Base-by-base conservation (phyloP, 2,888 invertebrate species). In the Drosophila subquinaria region DNA sequence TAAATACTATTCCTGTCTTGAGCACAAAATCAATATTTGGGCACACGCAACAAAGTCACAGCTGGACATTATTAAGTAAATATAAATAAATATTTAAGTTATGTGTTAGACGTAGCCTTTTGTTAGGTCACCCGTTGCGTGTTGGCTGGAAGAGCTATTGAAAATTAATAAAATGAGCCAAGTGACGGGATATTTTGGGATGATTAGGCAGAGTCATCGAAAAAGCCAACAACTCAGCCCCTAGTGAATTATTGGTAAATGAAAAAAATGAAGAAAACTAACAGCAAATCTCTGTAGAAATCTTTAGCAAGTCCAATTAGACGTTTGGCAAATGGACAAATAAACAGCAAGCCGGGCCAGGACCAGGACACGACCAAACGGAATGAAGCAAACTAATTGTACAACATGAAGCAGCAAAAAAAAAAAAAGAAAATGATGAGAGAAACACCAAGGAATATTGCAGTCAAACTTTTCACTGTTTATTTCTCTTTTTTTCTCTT, bases 241-340 rank as follows among this genome's bases (percentile, higher is more conserved):
- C 33, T 30, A 38, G 64, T 67, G 56, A 71, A 76, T 82, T 82
- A 78, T 85, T 79, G 42, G 76, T 64, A 62, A 69, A 47, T 62
- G 71, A 65, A 56, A 36, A 65, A 62, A 62, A 50, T 40, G 20
- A 55, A 50, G 50, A 35, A 56, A 65, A 52, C 71, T 69, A 60
- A 57, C 69, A 55, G 51, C 65, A 89, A 89, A 87, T 89, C 86
- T 87, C 86, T 81, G 86, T 82, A 69, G 83, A 86, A 87, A 87
- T 89, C 90, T 89, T 88, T 74, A 75, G 79, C 81, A 86, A 87
- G 86, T 89, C 86, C 86, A 87, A 87, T 87, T 87, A 87, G 86
- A 88, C 83, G 76, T 80, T 85, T 82, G 81, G 79, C 79, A 89
- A 89, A 86, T 89, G 88, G 88, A 81, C 86, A 87, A 89, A 83